Percentiles rank a stretch among this genome's conserved stretches.
Conservation (phyloP, 2,113 vertebrate species). For the Coreoperca whiteheadi region DNA sequence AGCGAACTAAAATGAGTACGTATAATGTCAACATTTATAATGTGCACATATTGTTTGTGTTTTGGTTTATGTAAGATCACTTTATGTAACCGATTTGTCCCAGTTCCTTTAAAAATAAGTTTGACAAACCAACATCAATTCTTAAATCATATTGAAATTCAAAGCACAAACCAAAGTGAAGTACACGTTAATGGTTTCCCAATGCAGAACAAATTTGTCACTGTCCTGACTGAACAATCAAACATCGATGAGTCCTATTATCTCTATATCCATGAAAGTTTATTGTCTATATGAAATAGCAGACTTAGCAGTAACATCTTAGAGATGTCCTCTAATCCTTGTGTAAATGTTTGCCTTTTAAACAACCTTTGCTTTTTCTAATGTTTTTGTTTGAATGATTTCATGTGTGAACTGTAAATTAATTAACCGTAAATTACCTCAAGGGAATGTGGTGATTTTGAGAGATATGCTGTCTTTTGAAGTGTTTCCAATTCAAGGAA, state of each 20-base stretch:
- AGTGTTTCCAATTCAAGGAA: not conserved
- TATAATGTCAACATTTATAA: conserved; percentile 31
- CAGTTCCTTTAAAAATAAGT: not conserved
- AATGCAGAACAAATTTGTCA: not conserved
- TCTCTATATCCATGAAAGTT: not conserved
- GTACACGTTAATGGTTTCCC: not conserved
- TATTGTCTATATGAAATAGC: not conserved
- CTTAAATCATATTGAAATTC: not conserved
- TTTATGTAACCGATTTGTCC: not conserved
- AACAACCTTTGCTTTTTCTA: not conserved
- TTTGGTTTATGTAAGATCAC: not conserved
- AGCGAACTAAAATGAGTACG: not conserved
- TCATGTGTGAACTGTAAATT: not conserved
- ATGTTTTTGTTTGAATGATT: not conserved
- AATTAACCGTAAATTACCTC: not conserved
- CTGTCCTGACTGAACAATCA: not conserved
- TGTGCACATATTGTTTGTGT: not conserved
- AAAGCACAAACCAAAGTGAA: not conserved
- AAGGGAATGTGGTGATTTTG: too few relatives aligned
- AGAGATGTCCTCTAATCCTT: not conserved
- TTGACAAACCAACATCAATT: not conserved
- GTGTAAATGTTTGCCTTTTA: conserved; percentile 16
- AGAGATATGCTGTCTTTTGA: not conserved
- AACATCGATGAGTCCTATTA: conserved; percentile 1
- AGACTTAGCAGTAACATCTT: not conserved